Conservation (phyloP, 2,797 vertebrate genomes). For the Arrhamphus sclerolepis region DNA sequence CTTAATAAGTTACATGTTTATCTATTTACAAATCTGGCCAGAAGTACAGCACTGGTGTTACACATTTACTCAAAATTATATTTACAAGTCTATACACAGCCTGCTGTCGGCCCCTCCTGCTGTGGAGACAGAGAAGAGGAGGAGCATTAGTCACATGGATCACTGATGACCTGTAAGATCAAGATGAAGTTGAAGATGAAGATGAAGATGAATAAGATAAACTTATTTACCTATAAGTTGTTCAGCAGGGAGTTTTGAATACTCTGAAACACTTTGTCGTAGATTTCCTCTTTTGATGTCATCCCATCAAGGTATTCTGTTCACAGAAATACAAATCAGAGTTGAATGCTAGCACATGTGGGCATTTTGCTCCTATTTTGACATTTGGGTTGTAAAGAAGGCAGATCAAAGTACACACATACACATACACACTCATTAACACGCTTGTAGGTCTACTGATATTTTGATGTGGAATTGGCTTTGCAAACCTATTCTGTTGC, state of each 20-base stretch:
- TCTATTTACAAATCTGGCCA: slow-evolving; percentile 80
- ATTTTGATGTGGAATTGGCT: neutral
- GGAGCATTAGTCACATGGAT: neutral
- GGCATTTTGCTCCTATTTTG: too few species aligned
- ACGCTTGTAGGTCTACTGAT: too few species aligned
- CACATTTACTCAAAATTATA: slow-evolving; percentile 66
- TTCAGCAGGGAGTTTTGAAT: slow-evolving; percentile 89
- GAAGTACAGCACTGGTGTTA: slow-evolving; percentile 55
- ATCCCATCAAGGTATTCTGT: slow-evolving; percentile 89
- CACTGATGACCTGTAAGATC: neutral
- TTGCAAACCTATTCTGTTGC: slow-evolving; percentile 82
- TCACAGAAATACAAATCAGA: slow-evolving; percentile 4
- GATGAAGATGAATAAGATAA: too few species aligned
- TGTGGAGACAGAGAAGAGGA: slow-evolving; percentile 58
- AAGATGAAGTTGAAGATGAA: neutral
- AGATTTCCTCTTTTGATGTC: slow-evolving; percentile 85
- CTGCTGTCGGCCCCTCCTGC: slow-evolving; percentile 42
- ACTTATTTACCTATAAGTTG: slow-evolving; percentile 77
- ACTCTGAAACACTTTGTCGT: slow-evolving; percentile 83
- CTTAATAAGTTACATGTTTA: slow-evolving; percentile 69
- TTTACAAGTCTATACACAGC: slow-evolving; percentile 88
- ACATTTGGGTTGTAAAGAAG: neutral
- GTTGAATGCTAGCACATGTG: neutral
- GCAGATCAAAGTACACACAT: neutral
- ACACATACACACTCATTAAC: too few species aligned